Evolutionary conservation across 2,888 invertebrate species (phyloP).

Genomic region (Cataglyphis altisquamis): DNA sequence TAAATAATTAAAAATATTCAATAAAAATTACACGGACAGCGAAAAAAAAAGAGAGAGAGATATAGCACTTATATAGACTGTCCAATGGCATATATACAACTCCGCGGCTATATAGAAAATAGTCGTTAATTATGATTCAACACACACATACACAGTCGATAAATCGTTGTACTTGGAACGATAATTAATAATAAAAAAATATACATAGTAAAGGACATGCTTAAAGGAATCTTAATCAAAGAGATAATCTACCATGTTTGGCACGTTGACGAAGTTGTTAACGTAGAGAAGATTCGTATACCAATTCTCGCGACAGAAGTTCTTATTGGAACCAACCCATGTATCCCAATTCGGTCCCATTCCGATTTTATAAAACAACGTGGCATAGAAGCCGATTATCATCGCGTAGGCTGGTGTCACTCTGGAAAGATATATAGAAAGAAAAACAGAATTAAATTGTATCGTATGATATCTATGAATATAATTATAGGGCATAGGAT

Average conservation of each 20-base stretch:
- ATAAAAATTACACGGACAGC: not conserved
- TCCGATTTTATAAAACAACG: slow-evolving; percentile 90
- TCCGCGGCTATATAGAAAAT: not conserved
- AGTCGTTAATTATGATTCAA: not conserved
- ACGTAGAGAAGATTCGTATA: slow-evolving; percentile 86
- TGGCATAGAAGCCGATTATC: slow-evolving; percentile 91
- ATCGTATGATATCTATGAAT: not conserved
- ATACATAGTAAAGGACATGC: not conserved
- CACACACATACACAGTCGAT: too few relatives aligned
- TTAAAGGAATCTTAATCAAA: not conserved
- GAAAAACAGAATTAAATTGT: not conserved
- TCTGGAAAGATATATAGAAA: slow-evolving; percentile 85
- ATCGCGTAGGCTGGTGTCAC: slow-evolving; percentile 92
- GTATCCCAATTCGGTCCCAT: slow-evolving; percentile 92
- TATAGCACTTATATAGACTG: not conserved
- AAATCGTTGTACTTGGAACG: not conserved
- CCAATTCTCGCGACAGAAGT: slow-evolving; percentile 84
- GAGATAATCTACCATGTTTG: slow-evolving; percentile 78
- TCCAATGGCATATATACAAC: not conserved
- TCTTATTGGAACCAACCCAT: slow-evolving; percentile 86
- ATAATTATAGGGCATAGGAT: not conserved
- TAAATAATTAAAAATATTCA: not conserved
- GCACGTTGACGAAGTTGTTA: slow-evolving; percentile 84
- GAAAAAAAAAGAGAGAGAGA: not conserved
- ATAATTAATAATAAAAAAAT: not conserved